Evolutionary conservation across 1,140 invertebrate genomes (phyloP), one percentile per base, ranked within the genome.

Genomic region (Megalopta genalis): DNA sequence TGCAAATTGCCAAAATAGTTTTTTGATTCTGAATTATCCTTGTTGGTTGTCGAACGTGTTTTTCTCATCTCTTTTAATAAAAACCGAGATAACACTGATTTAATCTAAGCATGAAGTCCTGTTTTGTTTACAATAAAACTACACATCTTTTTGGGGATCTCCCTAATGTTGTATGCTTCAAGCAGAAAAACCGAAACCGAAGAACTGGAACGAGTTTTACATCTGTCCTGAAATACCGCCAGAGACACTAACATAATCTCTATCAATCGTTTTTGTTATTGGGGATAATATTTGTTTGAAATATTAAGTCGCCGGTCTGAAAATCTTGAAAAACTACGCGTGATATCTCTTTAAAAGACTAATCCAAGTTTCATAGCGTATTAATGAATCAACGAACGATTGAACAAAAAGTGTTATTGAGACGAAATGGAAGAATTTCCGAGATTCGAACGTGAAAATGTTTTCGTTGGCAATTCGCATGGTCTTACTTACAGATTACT

Each of bases 401-500:
- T 21, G 21, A n/a, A n/a, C 12, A 8, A n/a, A 46, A 8, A 12
- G 21, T 27, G 3, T 32, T 9, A 12, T 27, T 18, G 25, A 32
- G 32, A 32, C n/a, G 12, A n/a, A 69, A 69, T 7, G 12, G 2
- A 1, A 52, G 2, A 54, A 64, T 63, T 16, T 54, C 46, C 42
- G 46, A 77, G 60, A 52, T 1, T 70, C n/a, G 21, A 77, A 62
- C 0, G 12, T n/a, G 5, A 46, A 9, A 77, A 39, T 42, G 23
- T 37, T 21, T 54, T 68, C 88, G 89, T 89, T 91, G 90, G 89
- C 90, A 91, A 91, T 91, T 91, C 82, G 86, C 89, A 88, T 88
- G 57, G 62, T 84, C 83, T 91, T 92, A 91, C 90, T 91, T 91
- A 91, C 90, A 88, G 90, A 88, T 91, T 74, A 84, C 85, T 90